These are phyloP conservation scores for Henicopernis longicauda DNA, from an alignment of 2,113 vertebrate genomes.

Conservation along the genomic window DNA sequence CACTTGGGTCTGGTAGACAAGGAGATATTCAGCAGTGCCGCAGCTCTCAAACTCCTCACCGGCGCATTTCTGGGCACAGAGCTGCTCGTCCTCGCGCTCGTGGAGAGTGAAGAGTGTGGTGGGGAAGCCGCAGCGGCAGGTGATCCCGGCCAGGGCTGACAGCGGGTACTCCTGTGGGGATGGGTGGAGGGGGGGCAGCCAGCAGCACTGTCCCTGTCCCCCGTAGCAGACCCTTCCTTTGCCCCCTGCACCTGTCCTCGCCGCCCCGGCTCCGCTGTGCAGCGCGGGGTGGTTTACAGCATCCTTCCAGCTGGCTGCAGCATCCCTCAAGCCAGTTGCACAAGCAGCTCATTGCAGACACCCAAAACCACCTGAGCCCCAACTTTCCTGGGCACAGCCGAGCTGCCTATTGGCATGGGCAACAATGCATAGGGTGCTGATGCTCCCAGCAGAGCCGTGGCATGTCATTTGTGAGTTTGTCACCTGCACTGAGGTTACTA, in stretches of 20 bases:
- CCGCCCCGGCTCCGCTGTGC: accelerated
- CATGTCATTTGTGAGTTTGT: neutral
- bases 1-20: constrained; percentile 96
- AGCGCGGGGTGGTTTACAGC: accelerated
- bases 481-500: neutral
- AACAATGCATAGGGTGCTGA: neutral
- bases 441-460: neutral
- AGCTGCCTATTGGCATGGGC: neutral
- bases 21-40: constrained; percentile 84
- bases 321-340: neutral
- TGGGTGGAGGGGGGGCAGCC: accelerated
- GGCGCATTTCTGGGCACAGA: constrained; percentile 84
- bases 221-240: accelerated
- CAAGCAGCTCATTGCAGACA: neutral
- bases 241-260: accelerated
- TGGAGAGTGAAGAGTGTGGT: constrained; percentile 90
- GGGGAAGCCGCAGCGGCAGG: constrained; percentile 90
- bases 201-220: accelerated
- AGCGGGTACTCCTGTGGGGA: constrained; percentile 85
- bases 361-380: neutral
- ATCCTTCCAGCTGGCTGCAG: neutral
- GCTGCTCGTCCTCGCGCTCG: constrained; percentile 86
- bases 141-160: constrained; percentile 82
- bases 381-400: neutral
- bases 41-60: constrained; percentile 94